Evolutionary conservation across 2,797 vertebrate genomes (phyloP), one percentile per base, ranked within the genome.

Genomic region (Sphenopsis melanotis): DNA sequence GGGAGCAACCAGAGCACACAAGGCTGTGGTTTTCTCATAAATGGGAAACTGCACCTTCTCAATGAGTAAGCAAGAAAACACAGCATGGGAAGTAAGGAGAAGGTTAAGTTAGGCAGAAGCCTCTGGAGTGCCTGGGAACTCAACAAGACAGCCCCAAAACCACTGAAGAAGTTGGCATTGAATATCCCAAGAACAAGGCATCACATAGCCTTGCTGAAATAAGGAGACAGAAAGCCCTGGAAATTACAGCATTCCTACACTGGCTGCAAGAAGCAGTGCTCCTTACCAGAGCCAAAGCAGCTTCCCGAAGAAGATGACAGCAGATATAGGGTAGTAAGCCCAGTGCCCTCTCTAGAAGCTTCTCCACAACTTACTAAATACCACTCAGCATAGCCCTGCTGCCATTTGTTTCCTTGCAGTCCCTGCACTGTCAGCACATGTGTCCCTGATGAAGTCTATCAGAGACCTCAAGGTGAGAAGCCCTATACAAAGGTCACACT

Each of bases 361-460:
- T 66, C n/a, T 42, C 39, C 50, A 55, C 44, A 60, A 13, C 26
- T 49, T 65, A 56, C 32, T 78, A 72, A 91, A 52, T 59, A 63
- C 36, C 42, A 52, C 27, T 46, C 4, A 15, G 39, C 60, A 70
- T 29, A 50, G 32, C 56, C 46, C 19, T 3, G 2, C 46, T 53
- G 36, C 30, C 64, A 27, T 60, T 53, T 70, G 8, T 36, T 80
- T 49, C 36, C 32, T 47, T 3, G 2, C 10, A 78, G 65, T 22
- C 75, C 53, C 64, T 78, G 17, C 0, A 0, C 26, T 50, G 9
- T 19, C 78, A 76, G 47, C 4, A 1, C 3, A 29, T 0, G 0
- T 1, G 2, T 27, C 29, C 49, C 49, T 70, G 22, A 26, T 17
- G 13, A 32, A 70, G 47, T 22, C 66, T n/a, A 5, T 30, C 2